phyloP scores from a whole-genome alignment of 2,113 vertebrate genomes.

The Notiomystis cincta region DNA sequence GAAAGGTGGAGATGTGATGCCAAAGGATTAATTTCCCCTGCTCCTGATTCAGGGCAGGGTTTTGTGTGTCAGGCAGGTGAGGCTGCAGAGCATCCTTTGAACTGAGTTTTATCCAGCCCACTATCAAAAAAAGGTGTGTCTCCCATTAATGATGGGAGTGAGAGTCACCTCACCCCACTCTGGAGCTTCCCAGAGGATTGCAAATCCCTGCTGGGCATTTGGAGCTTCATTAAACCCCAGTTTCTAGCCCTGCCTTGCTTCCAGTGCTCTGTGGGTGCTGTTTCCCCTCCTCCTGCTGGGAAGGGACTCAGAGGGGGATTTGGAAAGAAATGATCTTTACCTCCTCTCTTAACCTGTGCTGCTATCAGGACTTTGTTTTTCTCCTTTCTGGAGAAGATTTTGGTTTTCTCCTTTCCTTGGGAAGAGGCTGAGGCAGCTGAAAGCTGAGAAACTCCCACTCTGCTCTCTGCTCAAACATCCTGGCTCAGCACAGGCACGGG shows the following conservation, averaged over 20 bases:
- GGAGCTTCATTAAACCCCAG: background rate
- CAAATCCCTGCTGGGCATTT: background rate
- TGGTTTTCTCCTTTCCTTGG: background rate
- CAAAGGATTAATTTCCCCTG: background rate
- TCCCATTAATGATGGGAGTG: fast-evolving
- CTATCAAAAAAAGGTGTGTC: background rate
- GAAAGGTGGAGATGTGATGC: background rate
- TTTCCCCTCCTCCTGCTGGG: background rate
- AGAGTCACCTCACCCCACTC: background rate
- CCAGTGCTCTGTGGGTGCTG: background rate
- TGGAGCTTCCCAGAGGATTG: background rate
- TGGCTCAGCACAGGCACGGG: background rate
- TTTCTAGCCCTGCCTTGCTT: background rate
- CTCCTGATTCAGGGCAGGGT: background rate
- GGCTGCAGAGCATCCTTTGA: background rate
- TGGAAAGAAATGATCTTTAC: background rate
- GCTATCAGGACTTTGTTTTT: background rate
- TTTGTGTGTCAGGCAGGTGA: background rate
- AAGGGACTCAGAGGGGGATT: background rate
- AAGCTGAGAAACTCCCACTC: background rate
- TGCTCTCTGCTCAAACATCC: fast-evolving
- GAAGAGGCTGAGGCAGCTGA: background rate
- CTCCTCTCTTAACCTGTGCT: background rate
- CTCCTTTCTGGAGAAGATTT: background rate
- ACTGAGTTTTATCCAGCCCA: background rate